Base-by-base conservation (phyloP, 1,140 invertebrate species). In the Elymnias hypermnestra region DNA sequence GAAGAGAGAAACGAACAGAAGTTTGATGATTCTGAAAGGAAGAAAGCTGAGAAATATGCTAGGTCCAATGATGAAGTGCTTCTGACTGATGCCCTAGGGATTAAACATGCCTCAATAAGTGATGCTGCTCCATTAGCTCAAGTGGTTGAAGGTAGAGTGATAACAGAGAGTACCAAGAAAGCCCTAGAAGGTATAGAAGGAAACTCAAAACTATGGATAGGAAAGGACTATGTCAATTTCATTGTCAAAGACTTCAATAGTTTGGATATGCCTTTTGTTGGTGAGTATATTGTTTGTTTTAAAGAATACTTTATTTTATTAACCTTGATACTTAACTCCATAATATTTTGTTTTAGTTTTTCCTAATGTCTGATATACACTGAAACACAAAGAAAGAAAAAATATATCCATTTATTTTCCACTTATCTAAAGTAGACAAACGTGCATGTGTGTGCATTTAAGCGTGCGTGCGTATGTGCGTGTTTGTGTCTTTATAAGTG, bases 181-280 rank as follows among this genome's bases (percentile, higher is more conserved):
- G 67, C 63, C 2, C 44, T 86, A 13, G 79, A 84, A 39, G 77
- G 52, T 0, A 57, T 78, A 3, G 79, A 90, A 54, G 90, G 91
- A 1, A 90, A 91, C 31, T 89, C 93, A 0, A 98, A 98, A 77
- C 86, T 97, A n/a, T 99, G 98, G 98, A 91, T 98, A 26, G 98
- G 97, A 19, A 98, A 99, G 84, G 98, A 99, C 81, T 99, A 99
- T 72, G 93, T 92, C 3, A 99, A 99, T 86, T 99, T 98, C 76
- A 98, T 99, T 59, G 93, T 97, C n/a, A 98, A 98, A 84, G 98
- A 99, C 86, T 98, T 98, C 82, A 91, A 92, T 46, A 93, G 97
- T 83, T 88, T 98, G 17, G 94, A 99, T 63, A 89, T 91, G 46
- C 98, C 97, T 0, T 98, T 93, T 88, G 90, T 91, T 68, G 94